A percentile compares a stretch with the other conserved stretches of the same genome.
Conservation (phyloP, 37 sponge, comb jelly and placozoan genomes). For the Beroe ovata region DNA sequence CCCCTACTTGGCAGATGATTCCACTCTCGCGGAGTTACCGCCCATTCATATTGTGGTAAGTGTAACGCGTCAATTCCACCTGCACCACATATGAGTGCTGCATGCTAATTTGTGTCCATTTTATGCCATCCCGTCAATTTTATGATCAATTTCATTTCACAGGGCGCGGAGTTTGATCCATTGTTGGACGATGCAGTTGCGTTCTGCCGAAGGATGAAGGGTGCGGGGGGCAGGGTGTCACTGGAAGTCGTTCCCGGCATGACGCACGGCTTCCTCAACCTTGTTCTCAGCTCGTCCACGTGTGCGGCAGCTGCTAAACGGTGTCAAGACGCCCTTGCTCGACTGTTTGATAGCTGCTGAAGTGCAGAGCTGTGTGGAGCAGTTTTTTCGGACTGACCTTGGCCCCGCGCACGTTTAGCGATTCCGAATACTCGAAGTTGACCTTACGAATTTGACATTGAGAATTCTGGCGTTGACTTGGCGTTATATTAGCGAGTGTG, state of each 20-base stretch:
- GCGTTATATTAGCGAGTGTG: too few species aligned
- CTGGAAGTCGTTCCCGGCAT: slow-evolving; percentile 16
- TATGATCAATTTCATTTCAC: slow-evolving; percentile 36
- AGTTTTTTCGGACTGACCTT: too few species aligned
- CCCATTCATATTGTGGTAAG: slow-evolving; percentile 80
- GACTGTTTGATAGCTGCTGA: neutral
- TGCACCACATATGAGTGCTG: too few species aligned
- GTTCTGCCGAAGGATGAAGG: slow-evolving; percentile 79
- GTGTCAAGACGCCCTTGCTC: slow-evolving; percentile 1
- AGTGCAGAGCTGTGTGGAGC: too few species aligned
- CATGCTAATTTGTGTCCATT: too few species aligned
- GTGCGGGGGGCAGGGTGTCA: neutral
- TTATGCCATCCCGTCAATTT: too few species aligned
- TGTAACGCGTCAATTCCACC: too few species aligned
- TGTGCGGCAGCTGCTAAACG: neutral
- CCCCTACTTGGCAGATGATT: slow-evolving; percentile 76
- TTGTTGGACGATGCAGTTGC: slow-evolving; percentile 83
- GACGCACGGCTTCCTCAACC: slow-evolving; percentile 43
- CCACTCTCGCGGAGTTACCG: slow-evolving; percentile 80
- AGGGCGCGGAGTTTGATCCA: slow-evolving; percentile 83
- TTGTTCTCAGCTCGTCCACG: neutral
- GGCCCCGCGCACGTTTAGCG: too few species aligned
- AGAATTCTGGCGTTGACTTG: too few species aligned
- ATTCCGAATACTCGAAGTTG: too few species aligned
- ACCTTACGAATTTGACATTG: too few species aligned